These are phyloP conservation scores for Leptopilina boulardi DNA, from an alignment of 1,140 invertebrate species.

Conservation along the genomic window DNA sequence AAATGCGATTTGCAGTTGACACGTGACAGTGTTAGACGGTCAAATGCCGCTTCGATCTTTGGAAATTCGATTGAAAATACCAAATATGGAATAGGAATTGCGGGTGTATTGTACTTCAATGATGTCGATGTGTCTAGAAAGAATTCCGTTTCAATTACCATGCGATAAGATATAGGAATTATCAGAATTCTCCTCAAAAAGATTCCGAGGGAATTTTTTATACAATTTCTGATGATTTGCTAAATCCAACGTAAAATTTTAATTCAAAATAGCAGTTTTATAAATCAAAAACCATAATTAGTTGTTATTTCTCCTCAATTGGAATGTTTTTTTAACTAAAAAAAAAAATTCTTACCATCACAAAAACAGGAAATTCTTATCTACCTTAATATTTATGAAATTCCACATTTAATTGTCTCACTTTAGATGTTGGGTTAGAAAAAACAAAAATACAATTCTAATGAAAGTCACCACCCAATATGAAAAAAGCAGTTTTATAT, in stretches of 20 bases:
- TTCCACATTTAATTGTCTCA: constrained; percentile 8
- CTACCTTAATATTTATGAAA: background rate
- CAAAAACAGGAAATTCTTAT: background rate
- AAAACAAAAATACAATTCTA: background rate
- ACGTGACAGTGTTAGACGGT: constrained; percentile 23
- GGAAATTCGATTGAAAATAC: constrained; percentile 59
- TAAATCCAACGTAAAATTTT: no score
- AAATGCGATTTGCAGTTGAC: constrained; percentile 34
- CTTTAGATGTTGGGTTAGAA: background rate
- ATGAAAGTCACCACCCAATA: no score
- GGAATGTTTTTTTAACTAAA: background rate
- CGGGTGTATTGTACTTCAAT: constrained; percentile 55
- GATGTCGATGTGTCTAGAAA: constrained; percentile 47
- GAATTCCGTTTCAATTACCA: no score
- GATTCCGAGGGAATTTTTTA: no score
- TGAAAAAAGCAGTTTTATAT: background rate
- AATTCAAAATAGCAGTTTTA: no score
- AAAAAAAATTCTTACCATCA: background rate
- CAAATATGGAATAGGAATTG: constrained; percentile 60
- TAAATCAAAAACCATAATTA: no score
- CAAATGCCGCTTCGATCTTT: constrained; percentile 22
- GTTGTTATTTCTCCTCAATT: no score
- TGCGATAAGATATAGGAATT: no score
- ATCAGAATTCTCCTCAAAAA: no score
- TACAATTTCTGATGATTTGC: no score